Base-by-base conservation (phyloP, 2,797 vertebrate species). In the Tokudaia tokunoshimensis region DNA sequence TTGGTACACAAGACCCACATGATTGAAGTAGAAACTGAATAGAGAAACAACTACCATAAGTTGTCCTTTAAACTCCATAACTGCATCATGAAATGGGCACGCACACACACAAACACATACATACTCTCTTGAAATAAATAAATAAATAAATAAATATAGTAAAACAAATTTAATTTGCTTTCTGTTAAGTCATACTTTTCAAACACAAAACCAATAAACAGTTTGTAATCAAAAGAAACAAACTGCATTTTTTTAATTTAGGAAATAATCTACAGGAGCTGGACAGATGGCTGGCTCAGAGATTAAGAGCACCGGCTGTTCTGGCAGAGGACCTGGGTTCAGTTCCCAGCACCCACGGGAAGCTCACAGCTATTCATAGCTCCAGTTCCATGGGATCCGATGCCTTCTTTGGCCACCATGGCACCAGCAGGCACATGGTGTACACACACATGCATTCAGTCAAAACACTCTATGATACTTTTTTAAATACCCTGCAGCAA, bases 141-240 rank as follows among this genome's bases (percentile, higher is more conserved):
- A 76, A 37, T 72, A 72, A 72, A 41, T 57, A 57, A 57, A 57
- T 59, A 59, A 59, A 61, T 41, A 26, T 44, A 34, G 17, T 47
- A 65, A 84, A 84, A 84, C 13, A 52, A 84, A 84, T 34, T 70
- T 50, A n/a, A 86, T 70, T 26, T 70, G 47, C 63, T 86, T 26
- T 85, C 65, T 72, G 20, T 55, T 88, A 37, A 65, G 50, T n/a
- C 50, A 86, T 31, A 92, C 80, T 96, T 86, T 93, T 14, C 31
- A 74, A 76, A 72, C 82, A 61, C 57, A 84, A 22, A 20, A 80
- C 34, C 13, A 82, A 82, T 31, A 55, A 55, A 80, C 24, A 26
- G 37, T 94, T 89, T 70, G 4, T 52, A 84, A 80, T 61, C 63
- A 87, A 10, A 87, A 93, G 86, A 96, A 81, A 26, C 3, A 44